phyloP scores from a whole-genome alignment of 2,797 vertebrate species.

The Halcyon smyrnensis region DNA sequence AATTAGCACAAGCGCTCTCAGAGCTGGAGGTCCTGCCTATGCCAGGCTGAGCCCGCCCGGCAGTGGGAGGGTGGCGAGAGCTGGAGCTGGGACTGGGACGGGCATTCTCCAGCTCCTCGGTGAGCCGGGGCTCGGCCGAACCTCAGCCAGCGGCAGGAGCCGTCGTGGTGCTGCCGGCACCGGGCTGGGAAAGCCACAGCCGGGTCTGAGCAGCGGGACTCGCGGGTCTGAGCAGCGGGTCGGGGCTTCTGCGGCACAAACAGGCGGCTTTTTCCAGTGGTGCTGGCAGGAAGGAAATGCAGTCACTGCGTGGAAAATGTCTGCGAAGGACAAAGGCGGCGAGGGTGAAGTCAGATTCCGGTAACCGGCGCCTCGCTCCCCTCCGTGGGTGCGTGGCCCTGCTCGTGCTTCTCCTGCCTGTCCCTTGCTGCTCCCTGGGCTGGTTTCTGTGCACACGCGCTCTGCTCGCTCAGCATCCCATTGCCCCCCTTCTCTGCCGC shows the following conservation, averaged over 20 bases:
- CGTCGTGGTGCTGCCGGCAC: not conserved
- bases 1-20: slow-evolving; percentile 72
- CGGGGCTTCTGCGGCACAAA: slow-evolving; percentile 25
- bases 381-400: not conserved
- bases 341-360: slow-evolving; percentile 75
- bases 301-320: slow-evolving; percentile 76
- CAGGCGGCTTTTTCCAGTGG: slow-evolving; percentile 67
- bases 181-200: not conserved
- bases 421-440: not conserved
- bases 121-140: not conserved
- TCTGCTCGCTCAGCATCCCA: not conserved
- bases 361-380: slow-evolving; percentile 38
- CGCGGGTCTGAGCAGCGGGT: not conserved
- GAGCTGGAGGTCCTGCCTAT: slow-evolving; percentile 58
- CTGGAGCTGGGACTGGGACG: not conserved
- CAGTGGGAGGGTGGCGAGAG: not conserved
- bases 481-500: slow-evolving; percentile 16
- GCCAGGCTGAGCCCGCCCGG: not conserved
- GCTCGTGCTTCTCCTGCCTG: not conserved
- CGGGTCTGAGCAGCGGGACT: not conserved
- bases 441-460: fast-evolving
- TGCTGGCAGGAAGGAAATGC: slow-evolving; percentile 77
- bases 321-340: slow-evolving; percentile 72
- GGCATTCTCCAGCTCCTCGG: not conserved
- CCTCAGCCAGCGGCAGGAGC: not conserved